Base-by-base conservation (phyloP, 2,113 vertebrate genomes). In the Callithrix jacchus region DNA sequence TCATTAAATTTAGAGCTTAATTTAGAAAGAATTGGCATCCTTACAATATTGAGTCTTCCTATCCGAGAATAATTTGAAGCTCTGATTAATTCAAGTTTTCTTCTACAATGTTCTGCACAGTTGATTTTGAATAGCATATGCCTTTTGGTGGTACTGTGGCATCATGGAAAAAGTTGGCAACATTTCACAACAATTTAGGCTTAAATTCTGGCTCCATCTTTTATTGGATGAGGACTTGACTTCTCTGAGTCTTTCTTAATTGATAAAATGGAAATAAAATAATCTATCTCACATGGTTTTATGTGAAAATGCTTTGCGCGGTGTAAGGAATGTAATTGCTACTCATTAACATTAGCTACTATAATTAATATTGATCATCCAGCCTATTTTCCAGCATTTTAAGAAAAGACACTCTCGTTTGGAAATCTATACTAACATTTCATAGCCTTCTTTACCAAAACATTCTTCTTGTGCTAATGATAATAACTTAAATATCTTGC, bases 1-100 rank as follows among this genome's bases (percentile, higher is more conserved):
- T 97, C 97, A 98, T 98, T 98, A 98, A 94, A 97, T 97, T 97
- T 97, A 95, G 61, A 97, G 95, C 95, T 97, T 98, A 96, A 98
- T 98, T 98, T 98, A 97, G 87, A 93, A 96, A 93, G 90, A 97
- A 98, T 97, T 98, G 96, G 97, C 97, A 97, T 95, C 71, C 96
- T 96, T 98, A 97, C 97, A 97, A 97, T 97, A 97, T 70, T 87
- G 96, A 97, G 88, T 96, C 93, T 94, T 91, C 90, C 85, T 95
- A 93, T 73, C 85, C 95, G 94, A 97, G 96, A 96, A 97, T 97
- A 97, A 98, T 97, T 97, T 97, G 94, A 96, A 84, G n/a, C 80
- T 93, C 89, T 96, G 94, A 97, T 95, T 97, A 97, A 97, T 97
- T 97, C 95, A 93, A 89, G 66, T 95, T 96, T 97, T 97, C 96